Evolutionary conservation across 2,888 invertebrate species (phyloP), one percentile per base, ranked within the genome.

Genomic region (Chrysomela aeneicollis): DNA sequence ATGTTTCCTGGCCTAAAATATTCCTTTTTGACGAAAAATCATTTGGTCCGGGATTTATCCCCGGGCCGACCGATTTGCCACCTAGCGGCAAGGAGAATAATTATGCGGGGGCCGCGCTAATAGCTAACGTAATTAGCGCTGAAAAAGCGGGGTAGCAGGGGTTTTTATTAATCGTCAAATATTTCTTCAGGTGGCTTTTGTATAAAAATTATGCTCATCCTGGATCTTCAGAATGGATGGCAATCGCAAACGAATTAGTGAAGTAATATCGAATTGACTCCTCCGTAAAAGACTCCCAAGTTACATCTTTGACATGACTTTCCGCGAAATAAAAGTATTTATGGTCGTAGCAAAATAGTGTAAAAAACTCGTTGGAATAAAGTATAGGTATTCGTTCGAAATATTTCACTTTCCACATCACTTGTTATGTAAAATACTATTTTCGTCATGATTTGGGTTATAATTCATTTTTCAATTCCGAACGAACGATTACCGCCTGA

Each of bases 161-260:
- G 76, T 73, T 76, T 77, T 79, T 78, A 79, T 79, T 78, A 79
- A 79, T 79, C 76, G 78, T 73, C 70, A 75, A 79, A 79, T 78
- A 80, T 78, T 78, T 77, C 76, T 71, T 76, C 79, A 78, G 79
- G 78, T 79, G 79, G 77, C 78, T 77, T 77, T n/a, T 64, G 64
- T 61, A 62, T 68, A 61, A 64, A 68, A 68, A 64, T 64, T 59
- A 49, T 55, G 54, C 21, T 53, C 35, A 37, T 18, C 52, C 53
- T 59, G 54, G 32, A 32, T 19, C 42, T 64, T 49, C 51, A n/a
- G 18, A 18, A 54, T 55, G 64, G 59, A 54, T 49, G 59, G 50
- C 59, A 50, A 54, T 54, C 54, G 35, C 37, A 26, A 49, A 37
- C 49, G 55, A 50, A 61, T 61, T 61, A 9, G 32, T 35, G 32